Evolutionary conservation across 2,797 vertebrate genomes (phyloP), one percentile per base, ranked within the genome.

Genomic region (Sebastes vulpes): DNA sequence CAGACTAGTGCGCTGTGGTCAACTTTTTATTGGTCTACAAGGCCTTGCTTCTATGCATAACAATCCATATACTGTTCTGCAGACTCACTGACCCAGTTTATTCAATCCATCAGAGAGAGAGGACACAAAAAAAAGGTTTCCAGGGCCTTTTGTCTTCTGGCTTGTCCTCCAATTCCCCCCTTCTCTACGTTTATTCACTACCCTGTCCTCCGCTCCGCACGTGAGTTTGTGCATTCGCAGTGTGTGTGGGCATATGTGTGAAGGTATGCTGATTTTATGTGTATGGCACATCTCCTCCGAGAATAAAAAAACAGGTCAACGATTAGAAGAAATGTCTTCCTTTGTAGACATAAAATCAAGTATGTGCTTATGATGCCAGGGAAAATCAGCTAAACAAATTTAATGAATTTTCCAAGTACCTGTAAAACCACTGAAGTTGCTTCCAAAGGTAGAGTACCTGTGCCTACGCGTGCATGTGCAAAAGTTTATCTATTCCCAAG

Each of bases 81-180:
- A 83, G 67, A 84, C 52, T 60, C 54, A 69, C 42, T 80, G 74
- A 83, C 65, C 56, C 31, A 74, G 23, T 89, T 83, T 76, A 75
- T 81, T 79, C 29, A 57, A 63, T 79, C 35, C 42, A 72, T 66
- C 35, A 50, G 21, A 74, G 21, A 48, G 23, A 26, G 53, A 28
- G 18, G 9, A 75, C 67, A 35, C 18, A 35, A 64, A 42, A 52
- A 32, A 32, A 46, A 42, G 32, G 29, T 64, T 68, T 61, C 38
- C 20, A 23, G 48, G 21, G 64, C 16, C 59, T 56, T 58, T 42
- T n/a, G 14, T 66, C 70, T 67, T 35, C 58, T 58, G 28, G 29
- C 72, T 68, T 81, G 59, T 65, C 72, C 54, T 70, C 16, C 46
- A 35, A 11, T 70, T 72, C 29, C 50, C 28, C 18, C 14, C 29